Percentiles rank a stretch among this genome's conserved stretches.
Evolutionary conservation across 1,140 invertebrate species (phyloP).

Genomic region (Adelges cooleyi): DNA sequence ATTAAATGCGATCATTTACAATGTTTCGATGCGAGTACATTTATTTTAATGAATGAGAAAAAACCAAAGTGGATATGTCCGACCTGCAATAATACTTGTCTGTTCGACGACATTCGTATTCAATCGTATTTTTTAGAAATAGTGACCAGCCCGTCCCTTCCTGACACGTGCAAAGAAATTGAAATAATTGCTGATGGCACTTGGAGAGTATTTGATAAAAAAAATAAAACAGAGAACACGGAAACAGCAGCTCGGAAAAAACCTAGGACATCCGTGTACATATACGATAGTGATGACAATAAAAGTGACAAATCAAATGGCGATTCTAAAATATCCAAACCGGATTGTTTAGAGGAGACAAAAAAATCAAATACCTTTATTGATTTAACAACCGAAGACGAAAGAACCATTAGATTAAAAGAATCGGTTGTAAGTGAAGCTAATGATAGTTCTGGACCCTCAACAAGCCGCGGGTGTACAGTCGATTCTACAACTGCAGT

Average conservation of each 20-base stretch:
- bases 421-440: too few relatives aligned
- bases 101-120: constrained; percentile 7
- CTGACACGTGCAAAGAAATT: background rate
- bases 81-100: constrained; percentile 70
- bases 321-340: too few relatives aligned
- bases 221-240: background rate
- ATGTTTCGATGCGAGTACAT: constrained; percentile 92
- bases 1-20: constrained; percentile 88
- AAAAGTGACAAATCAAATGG: background rate
- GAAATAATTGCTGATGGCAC: background rate
- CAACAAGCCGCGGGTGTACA: too few relatives aligned
- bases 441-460: too few relatives aligned
- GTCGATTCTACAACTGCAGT: too few relatives aligned
- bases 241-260: background rate
- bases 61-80: constrained; percentile 98
- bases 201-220: background rate
- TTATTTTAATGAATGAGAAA: constrained; percentile 95
- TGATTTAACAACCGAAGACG: too few relatives aligned
- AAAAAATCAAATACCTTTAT: too few relatives aligned
- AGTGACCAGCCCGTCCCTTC: background rate
- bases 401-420: too few relatives aligned
- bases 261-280: background rate
- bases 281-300: background rate
- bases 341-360: too few relatives aligned
- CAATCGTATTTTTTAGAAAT: constrained; percentile 15